A percentile compares a stretch with the other conserved stretches of the same genome.
Evolutionary conservation across 2,797 vertebrate species (phyloP).

Genomic region (Cryptoblepharus egeriae): DNA sequence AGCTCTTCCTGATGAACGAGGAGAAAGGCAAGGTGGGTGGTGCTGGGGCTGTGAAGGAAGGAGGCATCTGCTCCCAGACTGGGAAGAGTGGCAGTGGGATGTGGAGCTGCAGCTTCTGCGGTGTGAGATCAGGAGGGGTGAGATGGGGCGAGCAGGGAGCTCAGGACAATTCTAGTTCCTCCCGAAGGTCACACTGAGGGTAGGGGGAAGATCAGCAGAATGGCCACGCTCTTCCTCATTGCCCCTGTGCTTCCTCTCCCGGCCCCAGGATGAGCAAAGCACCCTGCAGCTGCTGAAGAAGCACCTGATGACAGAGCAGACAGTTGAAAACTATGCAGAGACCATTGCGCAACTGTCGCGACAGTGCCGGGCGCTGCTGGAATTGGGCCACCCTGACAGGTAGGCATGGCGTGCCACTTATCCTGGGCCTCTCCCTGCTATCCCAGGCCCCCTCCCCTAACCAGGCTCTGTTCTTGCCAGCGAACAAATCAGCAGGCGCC

Average conservation of each 20-base stretch:
- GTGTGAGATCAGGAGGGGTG: no score
- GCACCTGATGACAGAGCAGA: constrained; percentile 89
- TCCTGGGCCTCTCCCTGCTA: accelerated
- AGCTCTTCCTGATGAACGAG: constrained; percentile 95
- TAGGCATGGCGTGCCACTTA: constrained; percentile 51
- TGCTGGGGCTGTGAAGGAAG: no score
- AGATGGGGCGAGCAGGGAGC: no score
- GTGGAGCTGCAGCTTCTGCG: no score
- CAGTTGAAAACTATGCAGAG: constrained; percentile 94
- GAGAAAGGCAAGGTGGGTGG: constrained; percentile 91
- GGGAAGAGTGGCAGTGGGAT: no score
- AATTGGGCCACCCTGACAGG: constrained; percentile 93
- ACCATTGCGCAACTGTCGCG: constrained; percentile 92
- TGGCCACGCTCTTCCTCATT: background rate
- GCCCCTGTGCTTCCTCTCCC: accelerated
- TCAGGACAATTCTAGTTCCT: no score
- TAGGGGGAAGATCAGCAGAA: no score
- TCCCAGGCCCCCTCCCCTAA: constrained; percentile 23
- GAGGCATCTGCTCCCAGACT: no score
- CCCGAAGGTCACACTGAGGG: no score
- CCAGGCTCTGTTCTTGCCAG: constrained; percentile 72
- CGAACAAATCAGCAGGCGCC: constrained; percentile 93
- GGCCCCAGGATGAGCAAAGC: constrained; percentile 89
- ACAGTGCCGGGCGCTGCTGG: constrained; percentile 90
- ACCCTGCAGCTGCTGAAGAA: constrained; percentile 95